Percentiles rank a stretch among this genome's conserved stretches.
phyloP scores from a whole-genome alignment of 23 tunicate species.

The Botrylloides violaceus region DNA sequence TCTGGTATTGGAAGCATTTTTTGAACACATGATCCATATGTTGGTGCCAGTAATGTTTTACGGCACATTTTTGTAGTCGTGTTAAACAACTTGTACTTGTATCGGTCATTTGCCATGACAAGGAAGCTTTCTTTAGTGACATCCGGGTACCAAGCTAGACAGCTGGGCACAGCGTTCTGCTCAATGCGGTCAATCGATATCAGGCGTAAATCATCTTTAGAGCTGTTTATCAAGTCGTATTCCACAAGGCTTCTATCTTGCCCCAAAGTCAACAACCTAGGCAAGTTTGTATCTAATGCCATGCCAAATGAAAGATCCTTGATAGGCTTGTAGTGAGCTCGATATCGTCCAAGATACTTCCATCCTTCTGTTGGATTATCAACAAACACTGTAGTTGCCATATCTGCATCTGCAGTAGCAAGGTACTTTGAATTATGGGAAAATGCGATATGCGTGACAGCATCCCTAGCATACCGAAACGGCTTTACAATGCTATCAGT shows the following conservation, averaged over 20 bases:
- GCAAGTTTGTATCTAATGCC: constrained; percentile 42
- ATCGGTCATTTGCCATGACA: constrained; percentile 69
- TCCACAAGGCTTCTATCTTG: constrained; percentile 80
- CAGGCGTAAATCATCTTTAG: constrained; percentile 62
- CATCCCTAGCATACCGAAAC: constrained; percentile 58
- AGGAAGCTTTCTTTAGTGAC: constrained; percentile 71
- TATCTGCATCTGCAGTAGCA: constrained; percentile 75
- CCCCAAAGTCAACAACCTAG: constrained; percentile 66
- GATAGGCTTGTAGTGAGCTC: constrained; percentile 81
- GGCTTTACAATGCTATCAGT: constrained; percentile 20
- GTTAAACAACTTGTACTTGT: constrained; percentile 81
- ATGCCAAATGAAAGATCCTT: constrained; percentile 66
- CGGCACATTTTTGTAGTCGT: constrained; percentile 95
- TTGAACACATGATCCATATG: constrained; percentile 77
- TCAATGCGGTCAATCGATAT: constrained; percentile 67
- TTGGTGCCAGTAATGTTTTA: constrained; percentile 68
- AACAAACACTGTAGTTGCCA: constrained; percentile 49
- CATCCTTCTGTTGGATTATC: constrained; percentile 32
- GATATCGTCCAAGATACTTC: constrained; percentile 83
- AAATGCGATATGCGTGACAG: constrained; percentile 65
- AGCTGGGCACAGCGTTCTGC: constrained; percentile 78
- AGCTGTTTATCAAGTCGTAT: constrained; percentile 49
- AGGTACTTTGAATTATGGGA: constrained; percentile 69
- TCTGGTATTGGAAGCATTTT: constrained; percentile 14
- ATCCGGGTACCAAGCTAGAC: constrained; percentile 72